Evolutionary conservation across 2,797 vertebrate genomes (phyloP).

Genomic region (Poecile montanus): DNA sequence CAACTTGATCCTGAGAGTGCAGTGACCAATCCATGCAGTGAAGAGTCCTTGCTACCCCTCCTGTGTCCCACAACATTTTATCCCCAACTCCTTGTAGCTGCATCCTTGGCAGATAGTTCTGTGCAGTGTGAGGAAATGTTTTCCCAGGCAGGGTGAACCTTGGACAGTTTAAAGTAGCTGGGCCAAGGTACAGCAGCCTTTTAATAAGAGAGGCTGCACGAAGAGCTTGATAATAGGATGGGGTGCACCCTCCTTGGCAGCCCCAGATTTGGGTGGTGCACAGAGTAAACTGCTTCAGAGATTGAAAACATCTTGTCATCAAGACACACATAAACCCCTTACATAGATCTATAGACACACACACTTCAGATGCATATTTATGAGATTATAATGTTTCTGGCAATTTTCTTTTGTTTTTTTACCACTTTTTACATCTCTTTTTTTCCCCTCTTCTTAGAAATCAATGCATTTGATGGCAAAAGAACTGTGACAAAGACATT

Average conservation of each 20-base stretch:
- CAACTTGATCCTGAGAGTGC: rapidly evolving
- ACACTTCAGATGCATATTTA: slow-evolving; percentile 51
- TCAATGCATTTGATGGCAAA: slow-evolving; percentile 34
- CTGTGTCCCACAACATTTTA: neutral
- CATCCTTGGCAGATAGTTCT: neutral
- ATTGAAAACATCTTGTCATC: slow-evolving; percentile 46
- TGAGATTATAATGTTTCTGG: slow-evolving; percentile 39
- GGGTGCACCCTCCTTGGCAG: neutral
- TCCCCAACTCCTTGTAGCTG: neutral
- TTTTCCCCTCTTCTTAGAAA: slow-evolving; percentile 32
- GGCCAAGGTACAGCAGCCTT: neutral
- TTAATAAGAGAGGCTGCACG: slow-evolving; percentile 12
- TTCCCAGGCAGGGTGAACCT: neutral
- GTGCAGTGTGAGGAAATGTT: neutral
- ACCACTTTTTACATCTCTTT: neutral
- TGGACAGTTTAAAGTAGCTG: neutral
- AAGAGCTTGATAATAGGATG: slow-evolving; percentile 28
- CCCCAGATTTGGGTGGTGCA: neutral
- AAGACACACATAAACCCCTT: slow-evolving; percentile 32
- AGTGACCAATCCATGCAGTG: neutral
- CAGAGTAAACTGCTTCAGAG: slow-evolving; percentile 12
- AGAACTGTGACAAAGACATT: slow-evolving; percentile 7
- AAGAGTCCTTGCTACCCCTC: neutral
- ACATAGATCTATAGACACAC: neutral
- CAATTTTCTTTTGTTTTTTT: neutral